A percentile compares a stretch with the other conserved stretches of the same genome.
phyloP scores from a whole-genome alignment of 2,797 vertebrate species.

The Loriculus beryllinus region DNA sequence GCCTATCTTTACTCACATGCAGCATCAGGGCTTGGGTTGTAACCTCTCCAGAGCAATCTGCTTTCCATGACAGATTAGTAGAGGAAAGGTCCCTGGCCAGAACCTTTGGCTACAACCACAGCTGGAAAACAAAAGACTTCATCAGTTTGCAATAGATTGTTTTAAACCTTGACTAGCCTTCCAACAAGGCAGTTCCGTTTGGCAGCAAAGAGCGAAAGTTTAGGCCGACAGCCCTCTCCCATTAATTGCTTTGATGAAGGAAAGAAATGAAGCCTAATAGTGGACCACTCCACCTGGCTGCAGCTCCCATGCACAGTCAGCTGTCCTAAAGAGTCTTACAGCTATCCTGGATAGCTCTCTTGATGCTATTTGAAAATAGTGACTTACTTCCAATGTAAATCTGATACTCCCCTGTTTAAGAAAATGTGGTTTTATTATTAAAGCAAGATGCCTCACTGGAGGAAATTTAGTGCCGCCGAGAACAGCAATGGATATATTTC shows the following conservation, averaged over 20 bases:
- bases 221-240: neutral
- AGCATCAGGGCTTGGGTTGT: neutral
- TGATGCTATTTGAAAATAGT: neutral
- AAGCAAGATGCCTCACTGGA: slow-evolving; percentile 58
- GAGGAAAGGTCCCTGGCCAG: neutral
- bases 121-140: neutral
- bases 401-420: slow-evolving; percentile 47
- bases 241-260: slow-evolving; percentile 26
- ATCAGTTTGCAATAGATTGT: neutral
- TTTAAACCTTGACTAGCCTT: neutral
- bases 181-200: neutral
- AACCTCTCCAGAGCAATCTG: neutral
- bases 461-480: slow-evolving; percentile 26
- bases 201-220: neutral
- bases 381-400: slow-evolving; percentile 52
- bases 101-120: neutral
- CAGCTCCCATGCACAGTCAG: slow-evolving; percentile 23
- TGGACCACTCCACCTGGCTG: neutral
- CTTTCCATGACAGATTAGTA: neutral
- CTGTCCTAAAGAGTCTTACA: slow-evolving; percentile 19
- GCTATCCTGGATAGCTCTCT: slow-evolving; percentile 10
- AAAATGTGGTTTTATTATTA: slow-evolving; percentile 63
- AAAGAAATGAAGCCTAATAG: slow-evolving; percentile 63
- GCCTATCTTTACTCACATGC: neutral
- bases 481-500: slow-evolving; percentile 58